Percentiles rank a stretch among this genome's conserved stretches.
phyloP scores from a whole-genome alignment of 2,888 invertebrate species.

The Drosophila sordidapex region DNA sequence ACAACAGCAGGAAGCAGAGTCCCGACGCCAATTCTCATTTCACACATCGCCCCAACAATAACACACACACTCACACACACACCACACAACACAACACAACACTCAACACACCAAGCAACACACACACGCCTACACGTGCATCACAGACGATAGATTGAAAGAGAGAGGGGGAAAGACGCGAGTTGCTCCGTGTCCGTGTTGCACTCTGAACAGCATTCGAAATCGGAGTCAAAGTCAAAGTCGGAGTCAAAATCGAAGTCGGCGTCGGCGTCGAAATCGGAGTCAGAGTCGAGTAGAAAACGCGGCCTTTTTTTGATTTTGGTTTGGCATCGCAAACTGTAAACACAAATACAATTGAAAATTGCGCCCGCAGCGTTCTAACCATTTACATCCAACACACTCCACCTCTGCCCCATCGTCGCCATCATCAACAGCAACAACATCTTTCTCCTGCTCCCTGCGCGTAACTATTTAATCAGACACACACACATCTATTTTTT shows the following conservation, averaged over 20 bases:
- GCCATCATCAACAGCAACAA: not conserved
- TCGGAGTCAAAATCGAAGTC: not conserved
- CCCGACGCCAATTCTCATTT: slow-evolving; percentile 11
- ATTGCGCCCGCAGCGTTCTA: slow-evolving; percentile 45
- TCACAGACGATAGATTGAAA: slow-evolving; percentile 3
- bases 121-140: not conserved
- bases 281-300: slow-evolving; percentile 7
- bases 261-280: not conserved
- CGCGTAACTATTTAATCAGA: not conserved
- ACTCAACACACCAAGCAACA: not conserved
- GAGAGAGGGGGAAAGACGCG: not conserved
- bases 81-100: slow-evolving; percentile 1
- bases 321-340: slow-evolving; percentile 27
- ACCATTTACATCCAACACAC: slow-evolving; percentile 4
- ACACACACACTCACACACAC: slow-evolving; percentile 2
- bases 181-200: slow-evolving; percentile 1
- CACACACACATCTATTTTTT: not conserved
- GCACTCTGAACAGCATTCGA: not conserved
- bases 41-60: slow-evolving; percentile 20
- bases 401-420: not conserved
- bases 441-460: not conserved
- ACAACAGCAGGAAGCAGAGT: slow-evolving; percentile 60
- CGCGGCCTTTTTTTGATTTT: slow-evolving; percentile 24
- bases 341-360: slow-evolving; percentile 53
- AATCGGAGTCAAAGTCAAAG: slow-evolving; percentile 1